These are phyloP conservation scores for Habropoda laboriosa DNA, from an alignment of 1,140 invertebrate species.

Conservation along the genomic window DNA sequence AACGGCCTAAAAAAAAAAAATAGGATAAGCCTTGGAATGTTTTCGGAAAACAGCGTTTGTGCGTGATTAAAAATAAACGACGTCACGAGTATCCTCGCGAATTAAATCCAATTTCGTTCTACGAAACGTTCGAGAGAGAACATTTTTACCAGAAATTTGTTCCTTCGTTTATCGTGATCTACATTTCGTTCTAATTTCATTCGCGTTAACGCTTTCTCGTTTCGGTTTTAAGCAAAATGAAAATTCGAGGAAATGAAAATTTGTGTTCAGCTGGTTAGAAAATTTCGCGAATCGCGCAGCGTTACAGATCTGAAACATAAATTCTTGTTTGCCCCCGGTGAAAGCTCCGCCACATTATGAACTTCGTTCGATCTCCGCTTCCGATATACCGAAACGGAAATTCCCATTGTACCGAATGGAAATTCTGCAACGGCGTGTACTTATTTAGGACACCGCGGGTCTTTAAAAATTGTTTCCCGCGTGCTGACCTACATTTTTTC, in stretches of 20 bases:
- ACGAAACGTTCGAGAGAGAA: too few relatives aligned
- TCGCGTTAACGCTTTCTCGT: neutral
- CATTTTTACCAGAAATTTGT: too few relatives aligned
- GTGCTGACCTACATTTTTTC: too few relatives aligned
- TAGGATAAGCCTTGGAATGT: neutral
- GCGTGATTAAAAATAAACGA: neutral
- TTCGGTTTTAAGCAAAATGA: too few relatives aligned
- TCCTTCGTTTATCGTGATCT: neutral
- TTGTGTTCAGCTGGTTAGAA: neutral
- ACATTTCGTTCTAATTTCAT: neutral
- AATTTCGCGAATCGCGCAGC: conserved; percentile 8
- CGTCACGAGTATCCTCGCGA: too few relatives aligned
- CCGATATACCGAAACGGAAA: neutral
- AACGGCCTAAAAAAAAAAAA: neutral
- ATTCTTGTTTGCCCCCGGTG: neutral
- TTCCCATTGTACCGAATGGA: neutral
- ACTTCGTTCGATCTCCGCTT: neutral
- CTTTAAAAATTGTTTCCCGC: too few relatives aligned
- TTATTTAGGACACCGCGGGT: neutral
- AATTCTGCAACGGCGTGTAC: neutral
- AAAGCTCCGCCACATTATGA: neutral
- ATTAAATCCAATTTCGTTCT: too few relatives aligned
- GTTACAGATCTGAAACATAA: neutral
- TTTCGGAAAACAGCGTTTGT: neutral
- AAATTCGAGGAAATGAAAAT: neutral